Conservation (phyloP, 2,113 vertebrate genomes). For the Semicossyphus pulcher region DNA sequence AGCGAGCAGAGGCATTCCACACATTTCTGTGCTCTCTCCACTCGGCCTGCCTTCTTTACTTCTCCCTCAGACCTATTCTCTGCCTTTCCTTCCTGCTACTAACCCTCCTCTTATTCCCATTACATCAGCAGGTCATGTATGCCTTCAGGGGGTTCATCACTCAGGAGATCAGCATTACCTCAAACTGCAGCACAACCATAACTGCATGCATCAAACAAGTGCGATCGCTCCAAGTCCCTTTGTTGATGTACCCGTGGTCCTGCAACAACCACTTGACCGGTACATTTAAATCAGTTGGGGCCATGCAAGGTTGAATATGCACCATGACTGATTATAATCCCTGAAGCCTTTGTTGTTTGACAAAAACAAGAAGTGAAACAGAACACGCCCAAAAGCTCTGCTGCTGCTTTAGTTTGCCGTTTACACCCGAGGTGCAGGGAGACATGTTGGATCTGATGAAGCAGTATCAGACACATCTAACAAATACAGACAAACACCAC, state of each 20-base stretch:
- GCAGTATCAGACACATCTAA: constrained; percentile 13
- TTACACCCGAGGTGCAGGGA: neutral
- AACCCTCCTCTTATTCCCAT: neutral
- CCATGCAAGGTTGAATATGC: neutral
- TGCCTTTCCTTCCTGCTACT: constrained; percentile 18
- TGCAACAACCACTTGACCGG: neutral
- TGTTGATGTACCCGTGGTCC: neutral
- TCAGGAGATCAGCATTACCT: constrained; percentile 33
- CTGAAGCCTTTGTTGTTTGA: constrained; percentile 42
- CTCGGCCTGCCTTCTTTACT: constrained; percentile 12
- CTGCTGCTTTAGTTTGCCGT: neutral
- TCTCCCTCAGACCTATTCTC: constrained; percentile 37
- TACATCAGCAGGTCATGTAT: constrained; percentile 19
- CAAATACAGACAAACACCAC: constrained; percentile 1
- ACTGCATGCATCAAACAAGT: neutral
- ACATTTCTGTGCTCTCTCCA: constrained; percentile 58
- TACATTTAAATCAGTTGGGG: constrained; percentile 7
- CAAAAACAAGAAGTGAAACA: constrained; percentile 34
- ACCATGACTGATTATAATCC: constrained; percentile 24
- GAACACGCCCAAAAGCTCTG: constrained; percentile 27
- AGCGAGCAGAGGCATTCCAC: constrained; percentile 69
- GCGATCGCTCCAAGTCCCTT: neutral
- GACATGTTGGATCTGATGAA: neutral
- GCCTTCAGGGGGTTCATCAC: constrained; percentile 2
- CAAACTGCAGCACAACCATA: neutral